Conservation (phyloP, 2,888 invertebrate species). For the Nasonovia ribisnigri region DNA sequence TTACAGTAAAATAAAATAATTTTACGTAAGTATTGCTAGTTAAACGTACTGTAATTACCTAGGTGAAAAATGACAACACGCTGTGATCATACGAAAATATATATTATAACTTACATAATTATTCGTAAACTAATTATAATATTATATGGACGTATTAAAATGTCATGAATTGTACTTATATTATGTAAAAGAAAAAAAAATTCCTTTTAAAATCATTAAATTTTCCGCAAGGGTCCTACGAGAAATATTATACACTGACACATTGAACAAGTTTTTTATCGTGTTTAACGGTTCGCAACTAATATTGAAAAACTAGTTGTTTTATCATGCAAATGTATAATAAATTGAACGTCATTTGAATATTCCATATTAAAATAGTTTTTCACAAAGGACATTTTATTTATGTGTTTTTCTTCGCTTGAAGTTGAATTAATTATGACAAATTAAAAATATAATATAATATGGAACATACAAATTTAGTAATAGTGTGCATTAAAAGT, state of each 20-base stretch:
- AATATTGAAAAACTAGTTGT: slow-evolving; percentile 36
- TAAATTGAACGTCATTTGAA: slow-evolving; percentile 28
- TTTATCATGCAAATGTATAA: slow-evolving; percentile 46
- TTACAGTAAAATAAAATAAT: too few relatives aligned
- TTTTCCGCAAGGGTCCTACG: background rate
- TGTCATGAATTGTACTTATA: background rate
- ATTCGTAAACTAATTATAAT: background rate
- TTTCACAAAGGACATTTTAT: background rate
- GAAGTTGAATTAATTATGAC: too few relatives aligned
- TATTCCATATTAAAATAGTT: slow-evolving; percentile 4
- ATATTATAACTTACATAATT: background rate
- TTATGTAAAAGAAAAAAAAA: background rate
- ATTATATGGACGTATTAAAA: background rate
- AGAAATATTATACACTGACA: slow-evolving; percentile 14
- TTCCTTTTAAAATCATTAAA: background rate
- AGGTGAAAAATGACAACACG: too few relatives aligned
- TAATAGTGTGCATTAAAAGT: background rate
- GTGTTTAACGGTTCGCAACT: slow-evolving; percentile 43
- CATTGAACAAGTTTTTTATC: slow-evolving; percentile 32
- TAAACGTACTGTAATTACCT: too few relatives aligned
- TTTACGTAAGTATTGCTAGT: too few relatives aligned
- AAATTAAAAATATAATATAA: too few relatives aligned
- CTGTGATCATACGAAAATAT: background rate
- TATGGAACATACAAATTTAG: too few relatives aligned
- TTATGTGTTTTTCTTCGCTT: background rate